Evolutionary conservation across 2,888 invertebrate genomes (phyloP).

Genomic region (Platynereis dumerilii): DNA sequence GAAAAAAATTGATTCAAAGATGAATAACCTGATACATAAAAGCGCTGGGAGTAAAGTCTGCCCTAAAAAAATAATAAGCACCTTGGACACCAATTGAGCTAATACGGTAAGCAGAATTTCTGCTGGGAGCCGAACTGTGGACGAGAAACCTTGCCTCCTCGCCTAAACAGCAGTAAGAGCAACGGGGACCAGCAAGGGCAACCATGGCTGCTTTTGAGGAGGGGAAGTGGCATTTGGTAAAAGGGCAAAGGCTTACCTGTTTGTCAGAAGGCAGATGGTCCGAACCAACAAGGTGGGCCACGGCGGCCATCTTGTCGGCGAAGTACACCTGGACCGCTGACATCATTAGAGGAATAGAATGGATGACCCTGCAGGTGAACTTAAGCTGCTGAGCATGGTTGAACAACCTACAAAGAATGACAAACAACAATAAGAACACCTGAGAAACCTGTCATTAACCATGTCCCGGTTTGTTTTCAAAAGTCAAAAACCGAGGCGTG

Average conservation of each 20-base stretch:
- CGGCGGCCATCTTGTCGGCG: slow-evolving; percentile 62
- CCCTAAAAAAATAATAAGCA: too few species aligned
- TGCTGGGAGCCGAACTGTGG: too few species aligned
- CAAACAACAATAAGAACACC: background rate
- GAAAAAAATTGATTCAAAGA: too few species aligned
- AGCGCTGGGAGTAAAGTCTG: too few species aligned
- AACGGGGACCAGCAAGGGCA: background rate
- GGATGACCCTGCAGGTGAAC: slow-evolving; percentile 65
- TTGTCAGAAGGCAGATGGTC: slow-evolving; percentile 62
- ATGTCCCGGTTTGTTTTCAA: too few species aligned
- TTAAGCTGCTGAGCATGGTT: slow-evolving; percentile 49
- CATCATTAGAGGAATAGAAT: slow-evolving; percentile 64
- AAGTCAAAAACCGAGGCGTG: too few species aligned
- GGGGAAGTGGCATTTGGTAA: background rate
- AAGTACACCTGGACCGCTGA: slow-evolving; percentile 65
- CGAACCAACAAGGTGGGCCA: slow-evolving; percentile 65
- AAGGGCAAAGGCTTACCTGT: slow-evolving; percentile 42
- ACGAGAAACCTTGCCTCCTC: too few species aligned
- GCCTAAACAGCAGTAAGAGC: background rate
- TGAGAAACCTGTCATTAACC: background rate
- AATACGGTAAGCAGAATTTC: too few species aligned
- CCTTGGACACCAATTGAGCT: too few species aligned
- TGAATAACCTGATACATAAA: too few species aligned
- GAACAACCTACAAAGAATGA: slow-evolving; percentile 45
- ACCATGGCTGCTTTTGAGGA: background rate